Conservation (phyloP, 2,113 vertebrate species). For the Ginglymostoma cirratum region DNA sequence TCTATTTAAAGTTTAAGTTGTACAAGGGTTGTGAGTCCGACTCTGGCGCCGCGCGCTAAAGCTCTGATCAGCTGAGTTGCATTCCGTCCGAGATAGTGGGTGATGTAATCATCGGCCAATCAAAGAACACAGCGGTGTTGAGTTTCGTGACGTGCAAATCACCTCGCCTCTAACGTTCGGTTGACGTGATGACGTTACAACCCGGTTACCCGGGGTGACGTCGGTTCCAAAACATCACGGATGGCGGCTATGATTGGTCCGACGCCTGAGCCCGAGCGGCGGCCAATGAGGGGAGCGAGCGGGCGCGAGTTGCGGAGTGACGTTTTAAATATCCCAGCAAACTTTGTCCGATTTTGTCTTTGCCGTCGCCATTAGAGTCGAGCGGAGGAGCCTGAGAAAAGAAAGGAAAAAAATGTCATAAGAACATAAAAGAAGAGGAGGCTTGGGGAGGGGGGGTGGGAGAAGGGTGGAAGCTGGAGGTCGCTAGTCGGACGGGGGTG, state of each 20-base stretch:
- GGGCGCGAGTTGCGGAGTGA: conserved; percentile 20
- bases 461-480: not conserved
- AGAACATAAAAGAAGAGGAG: not conserved
- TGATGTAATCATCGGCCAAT: conserved; percentile 10
- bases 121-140: not conserved
- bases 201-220: conserved; percentile 18
- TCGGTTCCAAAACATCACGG: conserved; percentile 29
- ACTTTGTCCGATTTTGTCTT: not conserved
- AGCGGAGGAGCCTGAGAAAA: not conserved
- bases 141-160: not conserved
- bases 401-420: conserved; percentile 21
- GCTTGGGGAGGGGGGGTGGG: not conserved
- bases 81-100: not conserved
- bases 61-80: not conserved
- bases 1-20: not conserved
- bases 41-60: not conserved
- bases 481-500: conserved; percentile 10
- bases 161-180: not conserved
- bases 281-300: not conserved
- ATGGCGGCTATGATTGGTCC: not conserved
- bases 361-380: too few relatives aligned
- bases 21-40: not conserved
- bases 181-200: not conserved
- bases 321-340: conserved; percentile 27
- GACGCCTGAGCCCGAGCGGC: not conserved